Base-by-base conservation (phyloP, 2,113 vertebrate species). In the Sinocyclocheilus grahami region DNA sequence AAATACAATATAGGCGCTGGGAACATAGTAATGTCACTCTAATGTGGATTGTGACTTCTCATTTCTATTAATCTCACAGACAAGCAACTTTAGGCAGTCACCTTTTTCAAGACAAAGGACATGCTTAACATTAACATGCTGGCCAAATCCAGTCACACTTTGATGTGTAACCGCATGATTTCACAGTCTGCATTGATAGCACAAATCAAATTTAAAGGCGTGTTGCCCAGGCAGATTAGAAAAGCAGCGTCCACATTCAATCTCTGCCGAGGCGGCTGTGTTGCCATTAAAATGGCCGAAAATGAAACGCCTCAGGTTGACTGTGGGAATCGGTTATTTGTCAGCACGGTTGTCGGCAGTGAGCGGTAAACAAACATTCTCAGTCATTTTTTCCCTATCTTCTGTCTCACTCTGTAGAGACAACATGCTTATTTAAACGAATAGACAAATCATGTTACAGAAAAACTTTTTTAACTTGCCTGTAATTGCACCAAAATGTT, bases 151-250 rank as follows among this genome's bases (percentile, higher is more conserved):
- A 83, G 92, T 88, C 93, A 90, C 92, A 92, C 94, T 93, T 93
- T 94, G 94, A 95, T 94, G 94, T 94, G 93, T 88, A 93, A 92
- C 93, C 92, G 84, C 90, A 91, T 86, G 92, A 95, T 94, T 95
- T 95, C 94, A 95, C 92, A 93, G 92, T 94, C 93, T 91, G 89
- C 88, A 87, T 91, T 87, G 90, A 93, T 92, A 91, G 91, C 90
- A 91, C 89, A 91, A 93, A 95, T 95, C 93, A 93, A 84, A 95
- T 95, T 94, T 93, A 90, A 88, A 93, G 92, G 93, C 88, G 90
- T 87, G 88, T 89, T 90, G 89, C 92, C 88, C 90, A 90, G 90
- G 92, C 91, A 90, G 92, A 94, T 93, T 92, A 94, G 89, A 76
- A 89, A 90, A 93, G 87, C 89, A 78, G 84, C 78, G 87, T 90